Evolutionary conservation across 2,888 invertebrate species (phyloP).

Genomic region (Ceriagrion tenellum): DNA sequence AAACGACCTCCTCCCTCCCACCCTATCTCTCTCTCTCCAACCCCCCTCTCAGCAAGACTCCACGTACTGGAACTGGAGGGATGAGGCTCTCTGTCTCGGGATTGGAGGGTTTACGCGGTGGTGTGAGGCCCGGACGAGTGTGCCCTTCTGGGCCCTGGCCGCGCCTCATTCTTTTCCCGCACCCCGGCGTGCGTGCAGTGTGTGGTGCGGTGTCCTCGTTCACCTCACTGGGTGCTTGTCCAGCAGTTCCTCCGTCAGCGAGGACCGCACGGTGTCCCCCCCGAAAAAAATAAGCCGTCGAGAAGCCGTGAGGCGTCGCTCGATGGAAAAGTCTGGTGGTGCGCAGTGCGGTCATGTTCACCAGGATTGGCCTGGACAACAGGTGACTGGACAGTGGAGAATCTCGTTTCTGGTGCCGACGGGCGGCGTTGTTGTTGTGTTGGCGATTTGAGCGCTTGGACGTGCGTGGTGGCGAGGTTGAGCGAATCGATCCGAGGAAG

Average conservation of each 20-base stretch:
- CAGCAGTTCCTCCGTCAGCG: background rate
- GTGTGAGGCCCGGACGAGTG: background rate
- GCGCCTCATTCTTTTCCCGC: slow-evolving; percentile 25
- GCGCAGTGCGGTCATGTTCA: slow-evolving; percentile 39
- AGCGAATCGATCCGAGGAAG: background rate
- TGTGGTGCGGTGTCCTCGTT: background rate
- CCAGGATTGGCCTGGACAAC: slow-evolving; percentile 52
- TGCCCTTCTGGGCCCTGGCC: background rate
- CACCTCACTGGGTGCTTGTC: background rate
- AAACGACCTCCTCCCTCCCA: background rate
- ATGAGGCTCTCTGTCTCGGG: background rate
- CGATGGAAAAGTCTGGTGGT: slow-evolving; percentile 39
- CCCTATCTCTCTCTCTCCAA: background rate
- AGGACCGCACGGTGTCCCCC: background rate
- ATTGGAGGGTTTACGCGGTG: background rate
- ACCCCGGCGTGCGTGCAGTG: background rate
- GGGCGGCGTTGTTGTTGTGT: background rate
- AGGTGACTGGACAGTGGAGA: background rate
- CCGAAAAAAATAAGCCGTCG: background rate
- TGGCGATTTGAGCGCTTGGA: background rate
- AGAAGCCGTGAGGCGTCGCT: background rate
- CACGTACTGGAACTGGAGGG: background rate
- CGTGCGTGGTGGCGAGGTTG: background rate
- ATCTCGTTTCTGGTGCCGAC: background rate
- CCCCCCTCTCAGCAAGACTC: background rate